These are phyloP conservation scores for Falcaria lacertinaria DNA, from an alignment of 2,888 invertebrate species.

Conservation along the genomic window DNA sequence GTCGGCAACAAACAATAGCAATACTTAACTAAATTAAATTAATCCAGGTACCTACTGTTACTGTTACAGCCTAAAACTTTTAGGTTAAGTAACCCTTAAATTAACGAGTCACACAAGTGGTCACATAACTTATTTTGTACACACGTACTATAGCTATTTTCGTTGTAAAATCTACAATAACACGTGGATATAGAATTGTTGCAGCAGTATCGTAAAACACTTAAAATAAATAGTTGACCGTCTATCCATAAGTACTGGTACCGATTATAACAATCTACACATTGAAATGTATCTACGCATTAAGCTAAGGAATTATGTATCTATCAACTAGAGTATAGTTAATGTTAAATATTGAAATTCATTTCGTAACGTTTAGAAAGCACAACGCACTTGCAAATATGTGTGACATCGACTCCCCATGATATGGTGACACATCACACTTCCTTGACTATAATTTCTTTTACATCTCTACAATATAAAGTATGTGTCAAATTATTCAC, in stretches of 20 bases:
- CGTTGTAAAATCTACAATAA: conserved; percentile 74
- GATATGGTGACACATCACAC: conserved; percentile 52
- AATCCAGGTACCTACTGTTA: conserved; percentile 25
- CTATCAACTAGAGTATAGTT: conserved; percentile 25
- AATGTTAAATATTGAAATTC: conserved; percentile 36
- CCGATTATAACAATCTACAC: not conserved
- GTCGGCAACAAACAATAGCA: conserved; percentile 1
- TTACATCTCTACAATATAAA: conserved; percentile 14
- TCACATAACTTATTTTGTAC: conserved; percentile 38
- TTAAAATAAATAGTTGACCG: conserved; percentile 7
- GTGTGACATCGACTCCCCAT: conserved; percentile 31
- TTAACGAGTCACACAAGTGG: conserved; percentile 31
- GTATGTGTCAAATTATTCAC: conserved; percentile 5
- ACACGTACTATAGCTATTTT: conserved; percentile 59
- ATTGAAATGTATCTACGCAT: conserved; percentile 2
- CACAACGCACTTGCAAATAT: conserved; percentile 36
- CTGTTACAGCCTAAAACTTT: conserved; percentile 24
- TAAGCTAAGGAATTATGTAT: conserved; percentile 13
- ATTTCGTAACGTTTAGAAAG: conserved; percentile 37
- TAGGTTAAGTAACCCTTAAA: conserved; percentile 25
- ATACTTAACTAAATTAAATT: conserved; percentile 7
- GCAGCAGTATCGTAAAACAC: conserved; percentile 22
- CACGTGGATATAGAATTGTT: conserved; percentile 46
- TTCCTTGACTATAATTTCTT: conserved; percentile 21
- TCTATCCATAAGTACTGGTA: conserved; percentile 3